phyloP scores from a whole-genome alignment of 2,113 vertebrate species.

The Psammodynastes pulverulentus region DNA sequence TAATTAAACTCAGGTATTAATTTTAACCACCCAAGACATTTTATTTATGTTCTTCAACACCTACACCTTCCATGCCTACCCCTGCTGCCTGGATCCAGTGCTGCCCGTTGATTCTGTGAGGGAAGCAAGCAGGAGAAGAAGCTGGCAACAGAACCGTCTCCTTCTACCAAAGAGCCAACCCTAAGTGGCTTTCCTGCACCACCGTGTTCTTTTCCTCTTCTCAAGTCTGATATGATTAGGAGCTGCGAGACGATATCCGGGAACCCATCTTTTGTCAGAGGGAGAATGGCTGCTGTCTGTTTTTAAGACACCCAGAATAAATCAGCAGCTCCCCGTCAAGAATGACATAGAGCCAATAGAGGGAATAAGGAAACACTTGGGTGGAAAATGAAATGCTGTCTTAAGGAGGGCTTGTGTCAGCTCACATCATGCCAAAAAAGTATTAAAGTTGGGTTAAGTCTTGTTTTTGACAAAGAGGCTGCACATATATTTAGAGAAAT shows the following conservation, averaged over 20 bases:
- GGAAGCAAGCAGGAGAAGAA: not conserved
- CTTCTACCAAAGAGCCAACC: not conserved
- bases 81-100: not conserved
- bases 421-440: not conserved
- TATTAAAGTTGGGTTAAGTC: not conserved
- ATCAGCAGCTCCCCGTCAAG: not conserved
- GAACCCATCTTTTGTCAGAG: not conserved
- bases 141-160: too few species aligned
- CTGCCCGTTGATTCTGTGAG: not conserved
- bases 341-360: not conserved
- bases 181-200: not conserved
- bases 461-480: not conserved
- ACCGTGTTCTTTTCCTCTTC: not conserved
- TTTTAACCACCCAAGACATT: not conserved
- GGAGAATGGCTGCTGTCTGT: not conserved
- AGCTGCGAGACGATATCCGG: not conserved
- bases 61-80: not conserved
- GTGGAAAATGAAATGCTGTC: not conserved
- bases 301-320: not conserved
- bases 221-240: not conserved
- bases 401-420: not conserved
- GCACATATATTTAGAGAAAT: not conserved
- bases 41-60: not conserved
- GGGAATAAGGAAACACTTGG: not conserved
- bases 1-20: not conserved